Conservation (phyloP, 2,113 vertebrate species). For the Maccullochella peelii region DNA sequence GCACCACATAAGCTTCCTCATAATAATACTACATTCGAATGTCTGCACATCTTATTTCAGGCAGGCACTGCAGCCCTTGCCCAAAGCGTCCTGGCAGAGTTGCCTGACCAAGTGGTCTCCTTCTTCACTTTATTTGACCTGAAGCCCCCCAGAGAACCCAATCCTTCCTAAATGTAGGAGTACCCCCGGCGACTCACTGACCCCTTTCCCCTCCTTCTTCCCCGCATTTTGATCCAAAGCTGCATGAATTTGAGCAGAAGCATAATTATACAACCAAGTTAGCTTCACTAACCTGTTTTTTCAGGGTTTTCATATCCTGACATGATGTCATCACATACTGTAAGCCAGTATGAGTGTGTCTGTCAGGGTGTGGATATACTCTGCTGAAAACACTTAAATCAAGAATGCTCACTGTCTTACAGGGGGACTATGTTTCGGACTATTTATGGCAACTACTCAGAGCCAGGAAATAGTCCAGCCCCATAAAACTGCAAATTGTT, state of each 20-base stretch:
- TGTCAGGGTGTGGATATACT: background rate
- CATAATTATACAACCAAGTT: background rate
- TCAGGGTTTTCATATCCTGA: background rate
- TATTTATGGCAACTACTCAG: background rate
- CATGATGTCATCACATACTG: background rate
- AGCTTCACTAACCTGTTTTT: background rate
- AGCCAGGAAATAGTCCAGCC: too few relatives aligned
- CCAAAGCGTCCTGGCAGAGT: conserved; percentile 95
- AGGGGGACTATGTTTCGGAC: background rate
- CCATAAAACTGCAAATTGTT: background rate
- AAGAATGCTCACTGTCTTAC: background rate
- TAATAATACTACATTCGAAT: conserved; percentile 41
- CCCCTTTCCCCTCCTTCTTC: conserved; percentile 75
- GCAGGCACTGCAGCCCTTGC: conserved; percentile 89
- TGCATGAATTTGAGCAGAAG: conserved; percentile 59
- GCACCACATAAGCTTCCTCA: background rate
- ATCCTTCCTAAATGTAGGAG: conserved; percentile 78
- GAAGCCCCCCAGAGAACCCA: conserved; percentile 88
- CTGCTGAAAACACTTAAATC: background rate
- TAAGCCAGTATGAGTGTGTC: background rate
- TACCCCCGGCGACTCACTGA: background rate
- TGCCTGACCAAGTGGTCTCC: conserved; percentile 95
- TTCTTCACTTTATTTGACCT: conserved; percentile 94
- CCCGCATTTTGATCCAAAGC: conserved; percentile 37
- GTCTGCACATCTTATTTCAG: conserved; percentile 80